phyloP scores from a whole-genome alignment of 2,113 vertebrate genomes.

The Melanerpes formicivorus region DNA sequence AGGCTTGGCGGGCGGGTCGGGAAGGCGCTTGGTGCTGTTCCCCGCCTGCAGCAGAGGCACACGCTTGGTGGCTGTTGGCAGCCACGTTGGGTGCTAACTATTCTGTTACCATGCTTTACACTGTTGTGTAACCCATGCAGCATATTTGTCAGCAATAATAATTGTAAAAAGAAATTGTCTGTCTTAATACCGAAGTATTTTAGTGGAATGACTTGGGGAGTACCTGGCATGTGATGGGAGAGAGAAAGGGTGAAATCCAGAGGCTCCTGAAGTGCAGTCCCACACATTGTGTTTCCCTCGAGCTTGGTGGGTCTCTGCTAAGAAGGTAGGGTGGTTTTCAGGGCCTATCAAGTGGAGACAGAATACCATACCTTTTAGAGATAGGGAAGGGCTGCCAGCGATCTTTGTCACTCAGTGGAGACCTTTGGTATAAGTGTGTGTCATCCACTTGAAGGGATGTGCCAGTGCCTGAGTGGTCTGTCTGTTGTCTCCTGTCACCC shows the following conservation, averaged over 20 bases:
- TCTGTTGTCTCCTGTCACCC: constrained; percentile 1
- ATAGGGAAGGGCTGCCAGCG: neutral
- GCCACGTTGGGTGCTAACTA: neutral
- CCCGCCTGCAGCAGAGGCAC: neutral
- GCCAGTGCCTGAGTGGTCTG: neutral
- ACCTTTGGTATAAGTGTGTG: neutral
- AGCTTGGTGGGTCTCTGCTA: neutral
- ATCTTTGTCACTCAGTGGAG: neutral
- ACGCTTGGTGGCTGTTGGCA: neutral
- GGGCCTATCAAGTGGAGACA: neutral
- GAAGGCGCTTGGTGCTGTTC: neutral
- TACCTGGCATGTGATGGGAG: accelerated
- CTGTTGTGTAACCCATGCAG: neutral
- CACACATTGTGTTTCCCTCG: neutral
- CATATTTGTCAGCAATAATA: neutral
- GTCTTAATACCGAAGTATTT: neutral
- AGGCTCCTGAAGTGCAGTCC: neutral
- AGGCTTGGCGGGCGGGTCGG: neutral
- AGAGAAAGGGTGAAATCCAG: neutral
- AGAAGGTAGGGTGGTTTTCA: neutral
- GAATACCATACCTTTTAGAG: constrained; percentile 31
- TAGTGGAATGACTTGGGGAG: neutral
- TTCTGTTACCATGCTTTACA: neutral
- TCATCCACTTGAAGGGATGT: neutral
- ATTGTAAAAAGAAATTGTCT: neutral